Conservation (phyloP, 2,113 vertebrate genomes). For the human region DNA sequence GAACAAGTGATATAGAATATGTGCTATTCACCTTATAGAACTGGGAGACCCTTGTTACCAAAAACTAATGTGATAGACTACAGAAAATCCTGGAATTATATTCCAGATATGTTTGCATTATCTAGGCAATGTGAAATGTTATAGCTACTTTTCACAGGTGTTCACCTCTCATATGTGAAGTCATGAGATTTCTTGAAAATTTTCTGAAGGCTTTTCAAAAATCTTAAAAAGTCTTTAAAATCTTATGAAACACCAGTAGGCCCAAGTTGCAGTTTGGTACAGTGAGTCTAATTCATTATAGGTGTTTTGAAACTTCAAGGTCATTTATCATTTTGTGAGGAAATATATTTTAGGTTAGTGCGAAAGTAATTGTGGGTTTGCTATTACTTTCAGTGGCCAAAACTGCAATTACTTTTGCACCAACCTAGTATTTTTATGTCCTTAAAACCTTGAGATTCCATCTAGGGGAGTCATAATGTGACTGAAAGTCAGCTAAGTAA, state of each 20-base stretch:
- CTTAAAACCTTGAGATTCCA: background rate
- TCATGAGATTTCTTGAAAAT: background rate
- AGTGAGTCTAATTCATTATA: background rate
- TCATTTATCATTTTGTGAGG: background rate
- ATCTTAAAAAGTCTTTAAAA: background rate
- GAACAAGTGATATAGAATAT: background rate
- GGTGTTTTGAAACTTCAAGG: background rate
- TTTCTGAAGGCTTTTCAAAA: background rate
- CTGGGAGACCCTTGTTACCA: background rate
- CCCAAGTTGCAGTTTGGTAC: background rate
- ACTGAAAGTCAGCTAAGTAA: background rate
- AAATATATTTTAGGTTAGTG: background rate
- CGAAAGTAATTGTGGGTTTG: no score
- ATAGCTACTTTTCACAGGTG: background rate
- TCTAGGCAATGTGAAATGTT: background rate
- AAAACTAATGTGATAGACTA: background rate
- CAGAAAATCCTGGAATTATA: background rate
- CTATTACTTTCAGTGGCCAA: no score
- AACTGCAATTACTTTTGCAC: no score
- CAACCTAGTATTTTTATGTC: background rate
- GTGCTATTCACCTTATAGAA: background rate
- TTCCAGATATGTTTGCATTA: background rate
- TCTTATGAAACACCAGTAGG: background rate
- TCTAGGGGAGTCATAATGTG: background rate
- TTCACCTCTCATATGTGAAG: background rate